phyloP scores from a whole-genome alignment of 2,888 invertebrate species.

The Rhodophaea formosa region DNA sequence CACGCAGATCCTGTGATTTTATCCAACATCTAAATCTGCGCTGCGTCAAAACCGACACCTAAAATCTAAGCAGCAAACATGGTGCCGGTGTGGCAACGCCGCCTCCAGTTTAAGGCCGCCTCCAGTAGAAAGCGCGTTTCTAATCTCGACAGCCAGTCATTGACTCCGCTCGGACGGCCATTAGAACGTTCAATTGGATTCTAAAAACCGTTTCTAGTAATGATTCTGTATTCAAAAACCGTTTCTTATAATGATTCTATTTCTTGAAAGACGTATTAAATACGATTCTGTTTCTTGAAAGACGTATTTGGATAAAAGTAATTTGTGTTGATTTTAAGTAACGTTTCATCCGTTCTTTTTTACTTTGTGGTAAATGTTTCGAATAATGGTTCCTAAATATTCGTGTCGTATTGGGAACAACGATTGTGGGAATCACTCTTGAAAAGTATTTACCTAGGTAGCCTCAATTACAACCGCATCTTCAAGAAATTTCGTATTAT shows the following conservation, averaged over 20 bases:
- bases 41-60: background rate
- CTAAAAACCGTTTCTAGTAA: slow-evolving; percentile 1
- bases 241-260: background rate
- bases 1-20: too few relatives aligned
- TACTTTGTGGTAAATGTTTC: too few relatives aligned
- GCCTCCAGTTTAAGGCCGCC: slow-evolving; percentile 61
- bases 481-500: too few relatives aligned
- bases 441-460: too few relatives aligned
- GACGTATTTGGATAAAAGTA: background rate
- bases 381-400: too few relatives aligned
- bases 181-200: slow-evolving; percentile 11
- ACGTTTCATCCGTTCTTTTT: too few relatives aligned
- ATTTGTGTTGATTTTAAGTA: too few relatives aligned
- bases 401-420: too few relatives aligned
- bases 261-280: background rate
- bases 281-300: background rate
- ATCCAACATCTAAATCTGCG: background rate
- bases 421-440: too few relatives aligned
- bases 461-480: too few relatives aligned
- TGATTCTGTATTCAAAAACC: background rate
- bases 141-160: slow-evolving; percentile 75
- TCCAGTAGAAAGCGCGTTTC: slow-evolving; percentile 77
- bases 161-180: slow-evolving; percentile 62
- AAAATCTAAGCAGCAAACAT: slow-evolving; percentile 24
- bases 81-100: slow-evolving; percentile 60